A percentile compares a stretch with the other conserved stretches of the same genome.
Evolutionary conservation across 1,140 invertebrate species (phyloP).

Genomic region (Drosophila littoralis): DNA sequence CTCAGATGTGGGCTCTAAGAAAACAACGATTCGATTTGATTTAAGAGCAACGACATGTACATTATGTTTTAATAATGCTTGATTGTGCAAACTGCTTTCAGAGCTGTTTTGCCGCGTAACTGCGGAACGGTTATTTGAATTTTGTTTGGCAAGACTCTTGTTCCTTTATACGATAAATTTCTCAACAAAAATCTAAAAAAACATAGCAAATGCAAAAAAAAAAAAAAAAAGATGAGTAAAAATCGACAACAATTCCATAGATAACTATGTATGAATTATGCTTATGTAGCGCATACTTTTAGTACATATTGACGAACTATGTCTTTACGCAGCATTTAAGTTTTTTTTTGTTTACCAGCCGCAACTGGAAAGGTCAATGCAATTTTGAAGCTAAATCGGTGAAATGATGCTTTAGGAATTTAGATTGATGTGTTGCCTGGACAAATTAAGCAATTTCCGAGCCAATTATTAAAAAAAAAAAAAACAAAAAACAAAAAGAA

Average conservation of each 20-base stretch:
- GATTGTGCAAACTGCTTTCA: constrained; percentile 58
- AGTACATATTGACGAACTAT: constrained; percentile 46
- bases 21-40: constrained; percentile 44
- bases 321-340: constrained; percentile 71
- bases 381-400: not conserved
- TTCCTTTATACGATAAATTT: constrained; percentile 77
- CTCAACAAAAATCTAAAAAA: constrained; percentile 47
- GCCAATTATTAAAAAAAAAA: constrained; percentile 62
- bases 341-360: constrained; percentile 60
- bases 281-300: not conserved
- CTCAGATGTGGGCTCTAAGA: constrained; percentile 48
- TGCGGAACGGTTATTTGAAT: constrained; percentile 35
- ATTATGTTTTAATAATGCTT: constrained; percentile 83
- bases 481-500: constrained; percentile 9
- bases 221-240: constrained; percentile 17
- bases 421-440: constrained; percentile 43
- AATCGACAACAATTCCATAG: constrained; percentile 71
- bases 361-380: not conserved
- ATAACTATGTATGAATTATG: constrained; percentile 46
- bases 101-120: constrained; percentile 40
- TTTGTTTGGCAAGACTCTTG: constrained; percentile 73
- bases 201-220: constrained; percentile 6
- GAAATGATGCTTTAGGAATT: constrained; percentile 2
- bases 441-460: constrained; percentile 71
- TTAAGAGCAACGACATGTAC: constrained; percentile 66